phyloP scores from a whole-genome alignment of 2,888 invertebrate genomes.

The Argyra leucocephala region DNA sequence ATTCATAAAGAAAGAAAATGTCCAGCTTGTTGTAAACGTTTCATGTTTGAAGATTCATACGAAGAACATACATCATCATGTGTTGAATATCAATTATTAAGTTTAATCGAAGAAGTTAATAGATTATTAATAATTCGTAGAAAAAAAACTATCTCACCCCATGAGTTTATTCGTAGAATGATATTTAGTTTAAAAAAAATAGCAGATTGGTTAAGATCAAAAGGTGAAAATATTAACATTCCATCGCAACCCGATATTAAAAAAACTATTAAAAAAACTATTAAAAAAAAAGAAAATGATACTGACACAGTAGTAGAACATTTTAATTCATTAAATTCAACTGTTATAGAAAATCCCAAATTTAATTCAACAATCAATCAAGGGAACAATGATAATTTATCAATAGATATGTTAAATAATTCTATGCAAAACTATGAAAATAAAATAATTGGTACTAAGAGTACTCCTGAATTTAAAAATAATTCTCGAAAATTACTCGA shows the following conservation, averaged over 20 bases:
- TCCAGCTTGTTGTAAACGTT: slow-evolving; percentile 37
- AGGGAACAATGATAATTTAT: not conserved
- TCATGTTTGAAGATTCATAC: slow-evolving; percentile 41
- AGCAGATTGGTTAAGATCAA: slow-evolving; percentile 37
- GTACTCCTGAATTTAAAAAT: not conserved
- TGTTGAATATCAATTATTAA: slow-evolving; percentile 38
- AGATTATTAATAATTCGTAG: slow-evolving; percentile 35
- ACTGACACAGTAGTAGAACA: slow-evolving; percentile 22
- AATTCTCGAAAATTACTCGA: not conserved
- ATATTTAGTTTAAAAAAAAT: slow-evolving; percentile 40
- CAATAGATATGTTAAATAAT: not conserved
- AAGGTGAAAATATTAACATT: slow-evolving; percentile 32
- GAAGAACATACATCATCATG: slow-evolving; percentile 37
- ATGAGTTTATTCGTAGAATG: slow-evolving; percentile 41
- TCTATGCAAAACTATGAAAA: not conserved
- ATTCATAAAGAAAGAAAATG: slow-evolving; percentile 42
- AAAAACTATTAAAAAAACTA: slow-evolving; percentile 22
- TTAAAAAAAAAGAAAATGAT: slow-evolving; percentile 22
- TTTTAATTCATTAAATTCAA: slow-evolving; percentile 23
- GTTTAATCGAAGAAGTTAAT: slow-evolving; percentile 36
- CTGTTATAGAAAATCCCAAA: slow-evolving; percentile 14
- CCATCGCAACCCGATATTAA: slow-evolving; percentile 3
- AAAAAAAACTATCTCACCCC: slow-evolving; percentile 38
- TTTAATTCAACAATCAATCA: not conserved
- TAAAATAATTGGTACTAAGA: not conserved